Conservation (phyloP, 1,140 invertebrate genomes). For the Sweltsa coloradensis region DNA sequence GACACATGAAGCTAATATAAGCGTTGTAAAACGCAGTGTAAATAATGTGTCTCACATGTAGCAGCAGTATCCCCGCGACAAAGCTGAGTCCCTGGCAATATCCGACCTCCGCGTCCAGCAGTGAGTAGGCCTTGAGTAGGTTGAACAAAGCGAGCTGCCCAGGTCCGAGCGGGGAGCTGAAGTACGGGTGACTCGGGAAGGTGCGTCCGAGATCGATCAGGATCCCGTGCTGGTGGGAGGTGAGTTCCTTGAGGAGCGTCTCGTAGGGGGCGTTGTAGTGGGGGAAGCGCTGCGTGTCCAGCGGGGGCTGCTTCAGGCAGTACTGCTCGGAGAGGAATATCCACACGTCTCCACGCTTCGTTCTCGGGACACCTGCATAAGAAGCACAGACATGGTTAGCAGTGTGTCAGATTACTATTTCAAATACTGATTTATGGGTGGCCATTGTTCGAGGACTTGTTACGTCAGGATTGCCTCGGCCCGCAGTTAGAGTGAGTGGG, state of each 20-base stretch:
- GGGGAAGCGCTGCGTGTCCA: slow-evolving; percentile 52
- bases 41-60: slow-evolving; percentile 75
- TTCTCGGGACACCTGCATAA: slow-evolving; percentile 73
- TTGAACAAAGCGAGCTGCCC: slow-evolving; percentile 91
- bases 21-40: no score
- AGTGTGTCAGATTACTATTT: no score
- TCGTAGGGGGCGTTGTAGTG: slow-evolving; percentile 70
- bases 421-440: no score
- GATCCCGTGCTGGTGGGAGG: slow-evolving; percentile 91
- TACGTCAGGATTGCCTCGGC: no score
- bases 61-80: slow-evolving; percentile 82
- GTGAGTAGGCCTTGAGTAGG: slow-evolving; percentile 89
- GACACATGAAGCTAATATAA: no score
- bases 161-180: slow-evolving; percentile 70
- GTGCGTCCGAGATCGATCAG: slow-evolving; percentile 85
- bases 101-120: slow-evolving; percentile 93
- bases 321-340: slow-evolving; percentile 75
- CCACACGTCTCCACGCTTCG: slow-evolving; percentile 84
- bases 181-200: slow-evolving; percentile 89
- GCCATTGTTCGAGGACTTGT: no score
- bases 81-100: slow-evolving; percentile 99
- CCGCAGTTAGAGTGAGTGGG: no score
- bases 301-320: slow-evolving; percentile 51
- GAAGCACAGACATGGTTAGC: no score
- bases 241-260: slow-evolving; percentile 70